phyloP scores from a whole-genome alignment of 2,113 vertebrate species.

The Condylura cristata region DNA sequence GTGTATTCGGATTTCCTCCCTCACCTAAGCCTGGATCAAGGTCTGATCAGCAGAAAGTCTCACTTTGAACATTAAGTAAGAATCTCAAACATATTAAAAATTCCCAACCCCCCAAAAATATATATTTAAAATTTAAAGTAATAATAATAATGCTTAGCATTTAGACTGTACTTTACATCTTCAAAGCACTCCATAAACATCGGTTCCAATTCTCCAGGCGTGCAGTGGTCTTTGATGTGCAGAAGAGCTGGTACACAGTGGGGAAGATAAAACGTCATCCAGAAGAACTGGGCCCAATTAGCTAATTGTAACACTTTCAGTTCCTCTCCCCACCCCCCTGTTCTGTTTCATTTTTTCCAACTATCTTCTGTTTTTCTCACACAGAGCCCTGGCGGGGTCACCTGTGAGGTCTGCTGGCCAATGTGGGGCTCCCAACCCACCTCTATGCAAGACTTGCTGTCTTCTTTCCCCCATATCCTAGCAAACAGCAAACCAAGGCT shows the following conservation, averaged over 20 bases:
- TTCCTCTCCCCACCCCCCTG: neutral
- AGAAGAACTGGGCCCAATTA: slow-evolving; percentile 74
- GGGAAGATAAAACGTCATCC: slow-evolving; percentile 28
- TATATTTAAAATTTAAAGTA: slow-evolving; percentile 73
- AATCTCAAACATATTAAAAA: slow-evolving; percentile 53
- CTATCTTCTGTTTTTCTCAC: slow-evolving; percentile 68
- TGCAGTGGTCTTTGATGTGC: slow-evolving; percentile 70
- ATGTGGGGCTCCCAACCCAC: neutral
- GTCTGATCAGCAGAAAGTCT: neutral
- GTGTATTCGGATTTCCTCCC: neutral
- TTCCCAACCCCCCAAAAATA: slow-evolving; percentile 20
- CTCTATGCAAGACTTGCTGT: accelerated
- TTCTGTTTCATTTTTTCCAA: slow-evolving; percentile 57
- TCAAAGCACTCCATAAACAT: slow-evolving; percentile 78
- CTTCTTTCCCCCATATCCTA: neutral
- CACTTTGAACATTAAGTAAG: neutral
- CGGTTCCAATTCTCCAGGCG: slow-evolving; percentile 69
- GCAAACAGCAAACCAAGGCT: neutral
- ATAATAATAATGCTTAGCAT: slow-evolving; percentile 77
- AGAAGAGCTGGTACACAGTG: slow-evolving; percentile 24
- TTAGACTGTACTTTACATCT: slow-evolving; percentile 77
- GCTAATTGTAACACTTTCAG: slow-evolving; percentile 79
- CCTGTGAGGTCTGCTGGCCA: neutral
- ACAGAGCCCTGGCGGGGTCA: neutral
- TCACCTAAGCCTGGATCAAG: neutral